Percentiles rank a stretch among this genome's conserved stretches.
Conservation (phyloP, 1,140 invertebrate genomes). For the Drosophila aff. region DNA sequence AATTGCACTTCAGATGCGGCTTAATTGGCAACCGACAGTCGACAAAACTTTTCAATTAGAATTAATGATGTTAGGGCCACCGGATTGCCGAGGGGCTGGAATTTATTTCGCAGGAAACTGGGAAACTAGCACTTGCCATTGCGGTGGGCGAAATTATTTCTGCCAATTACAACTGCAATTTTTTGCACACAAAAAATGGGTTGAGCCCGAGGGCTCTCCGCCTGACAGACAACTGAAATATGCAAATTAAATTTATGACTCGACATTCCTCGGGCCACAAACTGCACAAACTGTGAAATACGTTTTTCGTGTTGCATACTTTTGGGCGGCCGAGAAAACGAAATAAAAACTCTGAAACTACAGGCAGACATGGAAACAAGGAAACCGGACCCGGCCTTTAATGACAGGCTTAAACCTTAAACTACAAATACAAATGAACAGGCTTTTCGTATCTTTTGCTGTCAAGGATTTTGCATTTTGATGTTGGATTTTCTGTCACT, state of each 20-base stretch:
- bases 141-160: constrained; percentile 61
- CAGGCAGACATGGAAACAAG: constrained; percentile 4
- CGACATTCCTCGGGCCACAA: constrained; percentile 42
- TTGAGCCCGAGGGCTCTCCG: constrained; percentile 1
- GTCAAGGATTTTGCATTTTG: constrained; percentile 59
- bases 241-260: constrained; percentile 59
- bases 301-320: constrained; percentile 48
- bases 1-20: constrained; percentile 45
- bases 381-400: constrained; percentile 23
- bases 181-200: constrained; percentile 33
- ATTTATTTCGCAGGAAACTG: constrained; percentile 19
- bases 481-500: constrained; percentile 53
- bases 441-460: constrained; percentile 23
- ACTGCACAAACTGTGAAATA: constrained; percentile 42
- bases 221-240: constrained; percentile 56
- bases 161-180: constrained; percentile 73
- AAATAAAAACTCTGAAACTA: constrained; percentile 12
- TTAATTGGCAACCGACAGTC: constrained; percentile 60
- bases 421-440: constrained; percentile 48
- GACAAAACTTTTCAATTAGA: constrained; percentile 75
- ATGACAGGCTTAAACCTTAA: constrained; percentile 44
- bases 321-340: constrained; percentile 4
- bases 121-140: constrained; percentile 28
- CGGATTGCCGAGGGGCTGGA: constrained; percentile 13
- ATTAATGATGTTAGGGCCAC: constrained; percentile 65